Evolutionary conservation across 2,797 vertebrate species (phyloP).

Genomic region (Cossypha niveicapilla): DNA sequence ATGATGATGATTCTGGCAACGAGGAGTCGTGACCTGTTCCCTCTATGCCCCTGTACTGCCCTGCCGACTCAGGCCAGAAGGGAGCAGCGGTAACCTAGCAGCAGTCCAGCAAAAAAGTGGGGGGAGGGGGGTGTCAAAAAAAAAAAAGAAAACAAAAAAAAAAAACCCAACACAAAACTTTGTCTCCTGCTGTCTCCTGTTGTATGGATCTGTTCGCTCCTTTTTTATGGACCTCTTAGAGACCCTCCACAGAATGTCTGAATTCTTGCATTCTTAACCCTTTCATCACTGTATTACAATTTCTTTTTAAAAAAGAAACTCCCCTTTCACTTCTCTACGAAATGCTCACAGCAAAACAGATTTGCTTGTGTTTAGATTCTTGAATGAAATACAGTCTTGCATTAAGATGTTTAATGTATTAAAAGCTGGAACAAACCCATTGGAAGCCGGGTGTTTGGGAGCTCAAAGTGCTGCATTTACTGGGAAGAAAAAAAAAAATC

Average conservation of each 20-base stretch:
- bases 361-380: slow-evolving; percentile 70
- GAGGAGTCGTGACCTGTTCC: slow-evolving; percentile 91
- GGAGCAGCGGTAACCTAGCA: slow-evolving; percentile 60
- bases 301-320: slow-evolving; percentile 57
- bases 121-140: background rate
- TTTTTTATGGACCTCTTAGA: too few species aligned
- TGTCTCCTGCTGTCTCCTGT: slow-evolving; percentile 73
- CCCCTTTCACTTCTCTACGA: slow-evolving; percentile 33
- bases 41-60: slow-evolving; percentile 70
- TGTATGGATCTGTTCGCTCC: slow-evolving; percentile 71
- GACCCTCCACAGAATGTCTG: too few species aligned
- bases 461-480: slow-evolving; percentile 63
- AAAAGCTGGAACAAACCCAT: slow-evolving; percentile 67
- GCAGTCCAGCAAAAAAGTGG: background rate
- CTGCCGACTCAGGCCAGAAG: slow-evolving; percentile 76
- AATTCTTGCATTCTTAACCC: too few species aligned
- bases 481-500: slow-evolving; percentile 37
- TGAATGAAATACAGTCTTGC: slow-evolving; percentile 70
- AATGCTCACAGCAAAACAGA: slow-evolving; percentile 64
- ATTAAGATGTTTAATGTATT: slow-evolving; percentile 72
- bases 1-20: slow-evolving; percentile 96
- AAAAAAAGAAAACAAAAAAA: background rate
- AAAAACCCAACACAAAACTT: background rate
- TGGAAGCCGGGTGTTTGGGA: slow-evolving; percentile 20
- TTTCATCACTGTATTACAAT: background rate